phyloP scores from a whole-genome alignment of 2,888 invertebrate genomes.

The Phania funesta region DNA sequence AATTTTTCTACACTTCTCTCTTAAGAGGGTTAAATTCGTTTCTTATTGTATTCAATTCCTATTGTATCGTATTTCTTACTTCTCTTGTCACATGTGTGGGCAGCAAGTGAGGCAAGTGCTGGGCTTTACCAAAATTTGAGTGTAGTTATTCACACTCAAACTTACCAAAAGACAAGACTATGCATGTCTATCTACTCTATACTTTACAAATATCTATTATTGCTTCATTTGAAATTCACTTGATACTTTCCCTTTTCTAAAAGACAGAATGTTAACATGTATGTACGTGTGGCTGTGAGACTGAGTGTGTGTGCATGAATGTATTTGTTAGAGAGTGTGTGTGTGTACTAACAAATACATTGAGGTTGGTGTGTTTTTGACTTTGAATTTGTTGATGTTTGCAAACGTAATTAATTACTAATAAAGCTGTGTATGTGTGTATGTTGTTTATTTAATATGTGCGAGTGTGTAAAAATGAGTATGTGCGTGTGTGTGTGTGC shows the following conservation, averaged over 20 bases:
- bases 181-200: not conserved
- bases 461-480: not conserved
- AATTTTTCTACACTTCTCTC: too few species aligned
- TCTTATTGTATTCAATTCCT: not conserved
- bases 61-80: conserved; percentile 3
- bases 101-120: not conserved
- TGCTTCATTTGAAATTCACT: conserved; percentile 14
- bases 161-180: not conserved
- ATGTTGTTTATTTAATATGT: not conserved
- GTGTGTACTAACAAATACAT: too few species aligned
- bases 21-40: not conserved
- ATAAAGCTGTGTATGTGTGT: not conserved
- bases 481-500: too few species aligned
- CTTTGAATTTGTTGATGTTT: conserved; percentile 45
- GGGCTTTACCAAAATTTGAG: not conserved
- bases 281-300: not conserved
- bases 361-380: conserved; percentile 9
- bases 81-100: not conserved
- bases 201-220: conserved; percentile 5
- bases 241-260: conserved; percentile 20
- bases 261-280: not conserved
- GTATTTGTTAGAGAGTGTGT: too few species aligned
- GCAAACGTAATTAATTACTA: conserved; percentile 25
- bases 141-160: not conserved
- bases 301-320: not conserved